Base-by-base conservation (phyloP, 1,140 invertebrate genomes). In the Ptiloglossa arizonensis region DNA sequence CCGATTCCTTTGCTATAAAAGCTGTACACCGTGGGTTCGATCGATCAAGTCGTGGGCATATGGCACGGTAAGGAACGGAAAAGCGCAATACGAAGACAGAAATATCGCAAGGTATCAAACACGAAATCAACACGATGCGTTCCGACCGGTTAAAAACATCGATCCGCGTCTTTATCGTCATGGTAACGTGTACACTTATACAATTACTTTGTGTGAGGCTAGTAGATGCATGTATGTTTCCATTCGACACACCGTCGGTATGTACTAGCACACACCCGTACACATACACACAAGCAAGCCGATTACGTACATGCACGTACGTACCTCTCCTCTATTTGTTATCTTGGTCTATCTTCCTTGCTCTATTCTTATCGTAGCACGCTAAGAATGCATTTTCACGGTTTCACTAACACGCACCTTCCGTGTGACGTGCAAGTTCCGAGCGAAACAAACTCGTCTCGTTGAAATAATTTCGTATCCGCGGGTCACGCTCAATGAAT, bases 131-230 rank as follows among this genome's bases (percentile, higher is more conserved):
- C 64, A 66, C 56, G 64, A 81, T 78, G 73, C 66, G 67, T 71
- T 77, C 66, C 59, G 50, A 29, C 64, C 62, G 59, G 79, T 81
- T 76, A 79, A 84, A 81, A 75, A 59, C 75, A 84, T 84, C 80
- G 80, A 86, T 85, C 69, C 64, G 75, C 71, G 82, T 85, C 82
- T 76, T 82, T 82, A 82, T 82, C 77, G 82, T 68, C 80, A 86
- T 82, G 80, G 77, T 41, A 80, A 86, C 76, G 54, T 46, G 29
- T 69, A 71, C 75, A 67, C 63, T 54, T 76, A 62, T 70, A 66
- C 62, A 32, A 68, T 67, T 44, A 59, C 0, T 22, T 41, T 63
- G 75, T 71, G 66, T 50, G 22, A 38, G 17, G 1, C 22, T 22
- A 69, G 44, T 41, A 2, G 17, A 70, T 41, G 67, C 57, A 46